Percentiles rank a stretch among this genome's conserved stretches.
These are phyloP conservation scores for Brachypterus glaber DNA, from an alignment of 2,888 invertebrate genomes.

Conservation along the genomic window DNA sequence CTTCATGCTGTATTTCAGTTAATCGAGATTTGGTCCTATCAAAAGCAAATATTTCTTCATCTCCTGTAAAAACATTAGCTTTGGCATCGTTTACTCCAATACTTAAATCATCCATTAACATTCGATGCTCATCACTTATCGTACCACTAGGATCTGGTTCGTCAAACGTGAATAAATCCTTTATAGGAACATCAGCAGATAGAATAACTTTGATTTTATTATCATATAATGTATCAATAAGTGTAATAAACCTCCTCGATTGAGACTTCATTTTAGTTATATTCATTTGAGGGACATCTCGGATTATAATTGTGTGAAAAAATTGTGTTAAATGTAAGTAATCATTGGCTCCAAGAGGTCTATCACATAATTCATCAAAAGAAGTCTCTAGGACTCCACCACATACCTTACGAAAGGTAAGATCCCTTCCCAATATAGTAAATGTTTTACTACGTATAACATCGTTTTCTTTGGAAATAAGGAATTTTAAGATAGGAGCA, in stretches of 20 bases:
- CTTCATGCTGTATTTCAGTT: conserved; percentile 90
- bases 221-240: conserved; percentile 96
- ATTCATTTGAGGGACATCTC: conserved; percentile 79
- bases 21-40: conserved; percentile 89
- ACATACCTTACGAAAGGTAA: conserved; percentile 81
- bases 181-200: conserved; percentile 69
- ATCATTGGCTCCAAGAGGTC: conserved; percentile 89
- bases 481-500: conserved; percentile 77
- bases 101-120: conserved; percentile 92
- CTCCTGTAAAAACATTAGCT: conserved; percentile 91
- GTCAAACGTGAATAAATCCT: conserved; percentile 59
- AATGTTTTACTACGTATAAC: conserved; percentile 74
- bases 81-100: conserved; percentile 64
- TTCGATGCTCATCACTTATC: conserved; percentile 62
- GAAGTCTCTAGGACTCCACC: conserved; percentile 82
- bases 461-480: conserved; percentile 85
- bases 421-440: conserved; percentile 80
- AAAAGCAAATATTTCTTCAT: conserved; percentile 96
- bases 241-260: conserved; percentile 87
- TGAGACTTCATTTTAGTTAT: conserved; percentile 65
- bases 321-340: conserved; percentile 86
- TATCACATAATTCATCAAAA: conserved; percentile 84
- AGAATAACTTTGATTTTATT: conserved; percentile 80
- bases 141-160: conserved; percentile 33
- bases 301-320: conserved; percentile 90